Evolutionary conservation across 2,113 vertebrate species (phyloP).

Genomic region (Ptilorrhoa leucosticta): DNA sequence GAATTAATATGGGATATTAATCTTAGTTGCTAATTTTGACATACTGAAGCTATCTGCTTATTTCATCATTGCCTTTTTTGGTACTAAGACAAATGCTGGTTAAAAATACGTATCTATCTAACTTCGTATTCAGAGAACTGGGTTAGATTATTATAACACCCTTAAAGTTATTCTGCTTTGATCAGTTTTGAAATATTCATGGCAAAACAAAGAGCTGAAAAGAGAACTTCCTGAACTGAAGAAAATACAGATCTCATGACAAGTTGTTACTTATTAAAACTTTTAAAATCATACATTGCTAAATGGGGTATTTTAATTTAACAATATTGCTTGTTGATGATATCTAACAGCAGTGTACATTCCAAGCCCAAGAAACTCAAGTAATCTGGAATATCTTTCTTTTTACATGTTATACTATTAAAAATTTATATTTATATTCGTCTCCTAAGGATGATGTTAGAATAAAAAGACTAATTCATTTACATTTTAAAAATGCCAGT

Average conservation of each 20-base stretch:
- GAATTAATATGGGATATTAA: background rate
- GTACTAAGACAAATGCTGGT: background rate
- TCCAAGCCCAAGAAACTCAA: background rate
- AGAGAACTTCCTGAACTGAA: background rate
- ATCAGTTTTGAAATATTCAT: background rate
- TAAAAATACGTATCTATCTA: background rate
- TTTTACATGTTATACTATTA: background rate
- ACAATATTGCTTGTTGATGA: background rate
- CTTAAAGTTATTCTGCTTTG: background rate
- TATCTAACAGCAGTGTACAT: background rate
- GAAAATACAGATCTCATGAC: background rate
- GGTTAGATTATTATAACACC: background rate
- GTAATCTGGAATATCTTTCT: background rate
- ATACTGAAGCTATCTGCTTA: background rate
- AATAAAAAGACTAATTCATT: background rate
- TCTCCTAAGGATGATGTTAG: background rate
- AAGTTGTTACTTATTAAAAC: background rate
- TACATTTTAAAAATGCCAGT: background rate
- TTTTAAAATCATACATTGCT: background rate
- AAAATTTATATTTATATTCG: background rate
- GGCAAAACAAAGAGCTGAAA: background rate
- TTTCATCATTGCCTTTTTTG: slow-evolving; percentile 16
- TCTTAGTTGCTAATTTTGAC: background rate
- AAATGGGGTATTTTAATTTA: background rate
- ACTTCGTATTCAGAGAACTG: background rate